Conservation (phyloP, 2,797 vertebrate genomes). For the Sciurus vulgaris region DNA sequence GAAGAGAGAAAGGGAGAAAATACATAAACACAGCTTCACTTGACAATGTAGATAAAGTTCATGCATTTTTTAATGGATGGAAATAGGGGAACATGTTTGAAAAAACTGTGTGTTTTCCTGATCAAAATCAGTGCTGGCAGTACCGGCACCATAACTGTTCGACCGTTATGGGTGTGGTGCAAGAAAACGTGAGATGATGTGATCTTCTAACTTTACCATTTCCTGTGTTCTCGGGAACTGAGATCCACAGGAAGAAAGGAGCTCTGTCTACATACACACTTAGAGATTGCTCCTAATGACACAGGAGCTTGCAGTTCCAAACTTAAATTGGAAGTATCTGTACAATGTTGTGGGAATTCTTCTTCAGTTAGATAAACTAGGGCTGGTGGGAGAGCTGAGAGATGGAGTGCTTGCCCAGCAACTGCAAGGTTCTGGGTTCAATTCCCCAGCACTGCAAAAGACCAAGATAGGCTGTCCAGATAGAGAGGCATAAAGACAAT, state of each 20-base stretch:
- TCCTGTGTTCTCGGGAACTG: background rate
- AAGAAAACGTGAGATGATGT: background rate
- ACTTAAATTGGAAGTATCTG: background rate
- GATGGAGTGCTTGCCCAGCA: background rate
- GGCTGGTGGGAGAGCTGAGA: background rate
- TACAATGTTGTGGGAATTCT: background rate
- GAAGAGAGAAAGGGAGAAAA: background rate
- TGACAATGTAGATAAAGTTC: background rate
- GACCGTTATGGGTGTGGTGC: background rate
- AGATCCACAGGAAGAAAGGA: background rate
- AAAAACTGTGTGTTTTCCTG: background rate
- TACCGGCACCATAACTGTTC: background rate
- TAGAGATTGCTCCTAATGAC: background rate
- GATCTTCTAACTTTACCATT: background rate
- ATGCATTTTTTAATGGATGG: background rate
- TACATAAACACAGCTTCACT: background rate
- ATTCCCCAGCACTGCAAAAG: background rate
- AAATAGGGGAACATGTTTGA: background rate
- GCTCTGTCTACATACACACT: background rate
- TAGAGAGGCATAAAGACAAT: background rate
- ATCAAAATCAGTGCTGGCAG: background rate
- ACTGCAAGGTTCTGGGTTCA: background rate
- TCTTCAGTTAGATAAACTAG: background rate
- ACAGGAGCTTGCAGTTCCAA: background rate
- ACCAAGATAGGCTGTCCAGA: background rate